Evolutionary conservation across 2,797 vertebrate genomes (phyloP).

Genomic region (Eulemur albifrons): DNA sequence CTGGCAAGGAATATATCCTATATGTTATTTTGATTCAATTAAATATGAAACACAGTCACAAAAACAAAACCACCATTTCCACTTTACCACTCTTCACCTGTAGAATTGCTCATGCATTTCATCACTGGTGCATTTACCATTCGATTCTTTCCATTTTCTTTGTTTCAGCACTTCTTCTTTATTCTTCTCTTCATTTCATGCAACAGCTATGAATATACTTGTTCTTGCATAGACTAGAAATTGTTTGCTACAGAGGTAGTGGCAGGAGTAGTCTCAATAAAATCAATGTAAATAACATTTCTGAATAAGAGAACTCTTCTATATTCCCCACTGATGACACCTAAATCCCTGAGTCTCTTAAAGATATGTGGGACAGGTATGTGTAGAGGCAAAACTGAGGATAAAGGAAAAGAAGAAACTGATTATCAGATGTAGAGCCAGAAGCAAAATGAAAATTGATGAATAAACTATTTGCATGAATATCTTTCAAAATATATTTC

Average conservation of each 20-base stretch:
- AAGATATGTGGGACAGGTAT: not conserved
- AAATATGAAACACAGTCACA: not conserved
- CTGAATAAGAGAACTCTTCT: not conserved
- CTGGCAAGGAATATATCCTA: not conserved
- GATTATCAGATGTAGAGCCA: not conserved
- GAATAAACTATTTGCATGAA: not conserved
- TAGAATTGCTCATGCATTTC: not conserved
- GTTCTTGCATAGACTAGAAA: not conserved
- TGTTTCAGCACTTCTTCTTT: not conserved
- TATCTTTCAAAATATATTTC: not conserved
- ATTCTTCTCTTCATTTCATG: not conserved
- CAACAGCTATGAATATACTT: not conserved
- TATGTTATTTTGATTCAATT: slow-evolving; percentile 23
- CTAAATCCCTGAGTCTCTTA: not conserved
- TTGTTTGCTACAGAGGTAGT: not conserved
- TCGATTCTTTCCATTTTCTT: not conserved
- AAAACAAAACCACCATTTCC: not conserved
- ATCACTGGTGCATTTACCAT: not conserved
- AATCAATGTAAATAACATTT: not conserved
- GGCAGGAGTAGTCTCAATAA: not conserved
- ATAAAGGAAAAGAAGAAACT: not conserved
- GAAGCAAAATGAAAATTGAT: not conserved
- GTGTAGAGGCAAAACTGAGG: not conserved
- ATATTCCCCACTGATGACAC: not conserved
- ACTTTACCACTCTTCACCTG: not conserved